A percentile compares a stretch with the other conserved stretches of the same genome.
phyloP scores from a whole-genome alignment of 2,797 vertebrate genomes.

The Steatocranus sp. region DNA sequence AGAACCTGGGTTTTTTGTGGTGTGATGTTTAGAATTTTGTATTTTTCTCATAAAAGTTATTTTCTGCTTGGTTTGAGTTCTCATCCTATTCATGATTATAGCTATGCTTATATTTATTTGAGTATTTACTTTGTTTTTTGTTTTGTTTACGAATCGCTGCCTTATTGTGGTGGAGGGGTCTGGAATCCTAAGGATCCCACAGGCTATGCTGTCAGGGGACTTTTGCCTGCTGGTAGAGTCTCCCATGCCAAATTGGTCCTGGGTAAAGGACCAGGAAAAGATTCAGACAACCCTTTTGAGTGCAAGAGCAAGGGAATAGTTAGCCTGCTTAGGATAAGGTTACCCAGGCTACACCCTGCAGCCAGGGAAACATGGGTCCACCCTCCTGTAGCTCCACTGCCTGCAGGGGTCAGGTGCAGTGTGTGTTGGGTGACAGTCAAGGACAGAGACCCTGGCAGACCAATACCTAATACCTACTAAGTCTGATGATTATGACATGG shows the following conservation, averaged over 20 bases:
- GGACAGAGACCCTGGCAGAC: accelerated
- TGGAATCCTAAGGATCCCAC: not conserved
- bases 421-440: not conserved
- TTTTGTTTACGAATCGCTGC: accelerated
- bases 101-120: not conserved
- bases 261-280: not conserved
- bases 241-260: not conserved
- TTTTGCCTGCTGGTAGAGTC: not conserved
- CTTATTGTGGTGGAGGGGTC: not conserved
- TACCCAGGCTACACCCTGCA: not conserved
- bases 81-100: not conserved
- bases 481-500: not conserved
- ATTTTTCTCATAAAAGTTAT: not conserved
- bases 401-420: accelerated
- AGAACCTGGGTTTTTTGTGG: not conserved
- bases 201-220: not conserved
- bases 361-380: not conserved
- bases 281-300: not conserved
- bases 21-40: not conserved
- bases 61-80: not conserved
- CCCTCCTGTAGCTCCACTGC: not conserved
- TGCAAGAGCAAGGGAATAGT: not conserved
- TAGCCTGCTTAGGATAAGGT: not conserved
- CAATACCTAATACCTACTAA: not conserved
- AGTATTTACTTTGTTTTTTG: not conserved